Evolutionary conservation across 2,797 vertebrate genomes (phyloP).

Genomic region (Hydrolagus colliei): DNA sequence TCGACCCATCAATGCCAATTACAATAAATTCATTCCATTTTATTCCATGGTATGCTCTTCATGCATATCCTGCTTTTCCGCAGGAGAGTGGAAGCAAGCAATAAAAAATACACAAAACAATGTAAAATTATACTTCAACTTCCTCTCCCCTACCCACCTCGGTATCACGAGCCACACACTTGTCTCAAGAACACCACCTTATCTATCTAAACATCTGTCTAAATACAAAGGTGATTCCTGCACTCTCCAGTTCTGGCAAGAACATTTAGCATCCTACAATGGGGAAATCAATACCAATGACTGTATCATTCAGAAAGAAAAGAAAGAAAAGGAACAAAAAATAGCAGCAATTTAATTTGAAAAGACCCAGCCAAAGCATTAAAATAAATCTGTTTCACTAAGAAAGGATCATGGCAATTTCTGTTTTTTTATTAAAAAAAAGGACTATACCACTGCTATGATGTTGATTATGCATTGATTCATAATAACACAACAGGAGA

Average conservation of each 20-base stretch:
- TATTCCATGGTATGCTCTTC: neutral
- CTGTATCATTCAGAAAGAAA: neutral
- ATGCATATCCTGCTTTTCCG: neutral
- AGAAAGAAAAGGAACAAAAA: neutral
- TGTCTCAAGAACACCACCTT: neutral
- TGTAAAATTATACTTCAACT: neutral
- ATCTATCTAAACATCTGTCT: neutral
- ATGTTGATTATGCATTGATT: neutral
- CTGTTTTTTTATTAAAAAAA: neutral
- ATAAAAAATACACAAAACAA: neutral
- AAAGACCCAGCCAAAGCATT: neutral
- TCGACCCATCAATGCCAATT: neutral
- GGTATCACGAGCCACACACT: neutral
- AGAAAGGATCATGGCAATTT: neutral
- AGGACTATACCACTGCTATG: neutral
- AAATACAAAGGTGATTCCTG: neutral
- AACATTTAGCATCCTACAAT: neutral
- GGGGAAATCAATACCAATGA: neutral
- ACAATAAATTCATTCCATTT: neutral
- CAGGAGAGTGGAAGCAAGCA: neutral
- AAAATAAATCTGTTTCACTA: neutral
- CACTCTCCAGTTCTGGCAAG: neutral
- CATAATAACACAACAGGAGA: neutral
- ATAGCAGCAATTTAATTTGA: neutral
- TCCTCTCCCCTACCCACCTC: too few relatives aligned